A percentile compares a stretch with the other conserved stretches of the same genome.
Conservation (phyloP, 2,113 vertebrate genomes). For the Tragulus kanchil region DNA sequence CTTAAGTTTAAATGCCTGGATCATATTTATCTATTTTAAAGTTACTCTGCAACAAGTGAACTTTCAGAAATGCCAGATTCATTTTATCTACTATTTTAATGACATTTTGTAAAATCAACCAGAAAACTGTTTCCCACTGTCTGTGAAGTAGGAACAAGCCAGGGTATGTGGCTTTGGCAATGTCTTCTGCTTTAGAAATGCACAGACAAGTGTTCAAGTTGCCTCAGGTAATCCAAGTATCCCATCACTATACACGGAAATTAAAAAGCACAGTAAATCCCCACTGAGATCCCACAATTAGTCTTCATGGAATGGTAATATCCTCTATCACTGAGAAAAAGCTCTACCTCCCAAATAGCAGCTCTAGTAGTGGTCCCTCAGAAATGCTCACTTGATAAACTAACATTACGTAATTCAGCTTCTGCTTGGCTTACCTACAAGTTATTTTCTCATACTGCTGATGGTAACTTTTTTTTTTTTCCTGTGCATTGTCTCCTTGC, state of each 20-base stretch:
- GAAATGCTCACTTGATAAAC: not conserved
- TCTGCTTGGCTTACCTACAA: not conserved
- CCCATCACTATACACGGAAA: not conserved
- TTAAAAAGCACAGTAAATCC: not conserved
- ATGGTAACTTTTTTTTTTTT: not conserved
- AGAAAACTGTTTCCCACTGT: not conserved
- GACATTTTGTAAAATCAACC: not conserved
- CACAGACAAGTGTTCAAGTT: not conserved
- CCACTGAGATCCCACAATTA: not conserved
- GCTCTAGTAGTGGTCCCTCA: not conserved
- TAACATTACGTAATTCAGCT: not conserved
- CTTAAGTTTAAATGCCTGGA: not conserved
- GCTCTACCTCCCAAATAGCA: not conserved
- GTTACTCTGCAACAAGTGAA: not conserved
- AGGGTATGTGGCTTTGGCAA: not conserved
- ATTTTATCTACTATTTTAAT: slow-evolving; percentile 16
- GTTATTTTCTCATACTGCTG: not conserved
- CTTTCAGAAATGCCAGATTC: not conserved
- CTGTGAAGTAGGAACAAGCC: not conserved
- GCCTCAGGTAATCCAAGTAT: not conserved
- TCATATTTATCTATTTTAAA: not conserved
- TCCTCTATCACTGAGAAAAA: not conserved
- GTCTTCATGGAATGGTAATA: not conserved
- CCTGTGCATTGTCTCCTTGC: not conserved
- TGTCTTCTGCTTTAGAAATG: not conserved